Percentiles rank a stretch among this genome's conserved stretches.
phyloP scores from a whole-genome alignment of 2,888 invertebrate genomes.

The Anoplius nigerrimus region DNA sequence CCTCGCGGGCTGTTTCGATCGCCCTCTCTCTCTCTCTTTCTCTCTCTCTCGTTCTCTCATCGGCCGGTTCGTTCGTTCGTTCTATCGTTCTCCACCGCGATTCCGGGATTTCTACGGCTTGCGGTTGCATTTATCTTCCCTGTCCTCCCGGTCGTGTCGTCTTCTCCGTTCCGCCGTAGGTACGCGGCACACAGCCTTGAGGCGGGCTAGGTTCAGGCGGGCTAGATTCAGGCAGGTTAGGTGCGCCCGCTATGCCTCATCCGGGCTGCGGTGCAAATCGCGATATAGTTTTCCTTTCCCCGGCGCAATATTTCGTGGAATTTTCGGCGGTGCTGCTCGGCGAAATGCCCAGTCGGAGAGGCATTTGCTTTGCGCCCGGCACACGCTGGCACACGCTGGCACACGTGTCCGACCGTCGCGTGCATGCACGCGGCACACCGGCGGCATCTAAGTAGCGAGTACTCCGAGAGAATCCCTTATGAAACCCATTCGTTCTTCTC shows the following conservation, averaged over 20 bases:
- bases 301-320: conserved; percentile 14
- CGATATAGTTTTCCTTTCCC: background rate
- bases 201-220: too few species aligned
- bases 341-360: conserved; percentile 37
- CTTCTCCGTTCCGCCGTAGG: background rate
- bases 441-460: conserved; percentile 31
- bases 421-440: too few species aligned
- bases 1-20: background rate
- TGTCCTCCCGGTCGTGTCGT: background rate
- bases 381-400: conserved; percentile 8
- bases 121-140: background rate
- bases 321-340: conserved; percentile 26
- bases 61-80: background rate
- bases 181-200: too few species aligned
- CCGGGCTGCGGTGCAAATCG: background rate
- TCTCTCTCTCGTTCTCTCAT: background rate
- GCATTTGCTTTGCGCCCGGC: conserved; percentile 10
- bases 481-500: conserved; percentile 46
- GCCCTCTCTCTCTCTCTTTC: background rate
- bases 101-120: too few species aligned
- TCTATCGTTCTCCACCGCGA: too few species aligned
- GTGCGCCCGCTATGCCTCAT: background rate
- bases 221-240: too few species aligned
- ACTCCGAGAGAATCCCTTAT: conserved; percentile 37
- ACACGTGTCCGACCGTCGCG: conserved; percentile 17